Conservation (phyloP, 2,113 vertebrate genomes). For the Aleadryas rufinucha region DNA sequence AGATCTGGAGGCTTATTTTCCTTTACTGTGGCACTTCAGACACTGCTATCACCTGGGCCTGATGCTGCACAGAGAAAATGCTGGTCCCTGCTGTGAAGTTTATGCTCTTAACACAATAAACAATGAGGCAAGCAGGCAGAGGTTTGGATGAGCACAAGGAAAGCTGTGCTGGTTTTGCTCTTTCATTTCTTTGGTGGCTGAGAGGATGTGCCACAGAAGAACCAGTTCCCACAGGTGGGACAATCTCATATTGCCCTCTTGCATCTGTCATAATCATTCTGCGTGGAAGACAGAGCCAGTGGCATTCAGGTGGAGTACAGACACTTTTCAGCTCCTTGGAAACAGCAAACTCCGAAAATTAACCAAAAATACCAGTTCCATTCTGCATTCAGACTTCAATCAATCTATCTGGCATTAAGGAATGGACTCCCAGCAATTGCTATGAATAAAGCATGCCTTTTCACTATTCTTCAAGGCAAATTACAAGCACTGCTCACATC, state of each 20-base stretch:
- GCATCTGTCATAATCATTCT: background rate
- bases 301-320: background rate
- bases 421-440: background rate
- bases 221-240: background rate
- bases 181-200: background rate
- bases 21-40: background rate
- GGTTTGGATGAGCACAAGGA: background rate
- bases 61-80: background rate
- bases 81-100: background rate
- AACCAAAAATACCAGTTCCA: background rate
- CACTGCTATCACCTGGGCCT: background rate
- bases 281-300: background rate
- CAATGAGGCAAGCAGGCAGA: background rate
- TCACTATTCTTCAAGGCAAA: background rate
- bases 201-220: background rate
- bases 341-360: background rate
- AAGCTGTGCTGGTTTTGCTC: background rate
- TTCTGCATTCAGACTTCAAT: background rate
- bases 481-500: background rate
- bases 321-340: background rate
- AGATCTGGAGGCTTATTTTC: background rate
- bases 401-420: background rate
- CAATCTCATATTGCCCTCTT: background rate
- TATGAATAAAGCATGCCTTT: background rate
- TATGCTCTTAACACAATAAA: background rate